Percentiles rank a stretch among this genome's conserved stretches.
Conservation (phyloP, 2,797 vertebrate genomes). For the Cynopterus sphinx region DNA sequence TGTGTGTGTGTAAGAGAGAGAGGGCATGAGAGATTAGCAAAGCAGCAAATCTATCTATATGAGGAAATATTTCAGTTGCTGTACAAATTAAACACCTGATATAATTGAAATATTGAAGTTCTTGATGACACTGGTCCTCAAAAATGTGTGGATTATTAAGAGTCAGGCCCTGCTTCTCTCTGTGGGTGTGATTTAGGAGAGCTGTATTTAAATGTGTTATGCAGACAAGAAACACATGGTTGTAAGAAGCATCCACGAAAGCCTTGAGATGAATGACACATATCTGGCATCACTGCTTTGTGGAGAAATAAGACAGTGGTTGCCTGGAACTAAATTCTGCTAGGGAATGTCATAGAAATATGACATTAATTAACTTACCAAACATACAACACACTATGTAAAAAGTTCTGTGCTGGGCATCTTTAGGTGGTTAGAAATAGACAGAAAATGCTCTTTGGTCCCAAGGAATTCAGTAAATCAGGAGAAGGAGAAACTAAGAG, state of each 20-base stretch:
- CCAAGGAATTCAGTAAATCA: background rate
- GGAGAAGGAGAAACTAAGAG: background rate
- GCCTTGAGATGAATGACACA: constrained; percentile 7
- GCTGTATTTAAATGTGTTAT: constrained; percentile 33
- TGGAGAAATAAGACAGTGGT: constrained; percentile 29
- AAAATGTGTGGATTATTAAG: constrained; percentile 72
- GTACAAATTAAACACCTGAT: constrained; percentile 8
- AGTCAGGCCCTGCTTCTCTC: background rate
- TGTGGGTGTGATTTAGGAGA: constrained; percentile 42
- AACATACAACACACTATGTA: background rate
- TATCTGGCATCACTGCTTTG: background rate
- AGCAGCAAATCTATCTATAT: background rate
- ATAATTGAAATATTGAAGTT: constrained; percentile 38
- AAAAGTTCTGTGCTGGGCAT: background rate
- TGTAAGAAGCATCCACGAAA: constrained; percentile 55
- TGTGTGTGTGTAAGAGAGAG: background rate
- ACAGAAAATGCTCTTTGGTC: background rate
- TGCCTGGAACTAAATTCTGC: constrained; percentile 34
- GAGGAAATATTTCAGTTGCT: constrained; percentile 28
- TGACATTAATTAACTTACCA: constrained; percentile 30
- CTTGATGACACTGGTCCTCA: constrained; percentile 55
- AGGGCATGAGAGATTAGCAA: background rate
- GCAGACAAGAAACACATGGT: constrained; percentile 53
- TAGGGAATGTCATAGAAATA: constrained; percentile 16
- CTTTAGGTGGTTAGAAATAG: constrained; percentile 19